Evolutionary conservation across 2,888 invertebrate genomes (phyloP), one percentile per base, ranked within the genome.

Genomic region (Argyresthia goedartella): DNA sequence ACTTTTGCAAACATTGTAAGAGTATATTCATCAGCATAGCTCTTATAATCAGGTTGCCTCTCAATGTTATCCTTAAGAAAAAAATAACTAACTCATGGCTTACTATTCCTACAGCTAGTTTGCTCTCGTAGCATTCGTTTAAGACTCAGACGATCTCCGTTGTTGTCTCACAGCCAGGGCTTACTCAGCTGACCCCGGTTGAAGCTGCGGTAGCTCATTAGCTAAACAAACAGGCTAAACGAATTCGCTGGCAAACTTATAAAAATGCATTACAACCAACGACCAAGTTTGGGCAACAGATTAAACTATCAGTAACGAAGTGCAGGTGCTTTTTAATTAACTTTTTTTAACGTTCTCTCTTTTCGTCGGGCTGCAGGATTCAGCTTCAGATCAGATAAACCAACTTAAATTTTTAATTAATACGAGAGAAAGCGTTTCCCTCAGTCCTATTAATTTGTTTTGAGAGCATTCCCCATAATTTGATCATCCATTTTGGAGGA

Each of bases 231-330:
- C 25, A 25, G 25, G 25, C 25, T 25, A 25, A 25, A 25, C 46
- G 33, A 33, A 16, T 46, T 8, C 25, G 25, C 33, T 10, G 6
- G 25, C 16, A 33, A 25, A 11, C 11, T 46, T 46, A 46, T 46
- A 46, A 46, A 46, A 46, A 33, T 46, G 46, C 33, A 33, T 33
- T 16, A 25, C 25, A 46, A 25, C 25, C 46, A n/a, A n/a, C n/a
- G 25, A n/a, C 25, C 6, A 46, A 25, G 33, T 25, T 44, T 13
- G 16, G 16, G 10, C 16, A n/a, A 16, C 8, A 33, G 46, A 46
- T 46, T 46, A 46, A 46, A 46, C 46, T 46, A 46, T 46, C 46
- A 25, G 46, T 46, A 46, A 46, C 46, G 46, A 46, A 33, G n/a
- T n/a, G 25, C 33, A 16, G 25, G 25, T 33, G 25, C 25, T 25